Base-by-base conservation (phyloP, 2,888 invertebrate genomes). In the Lepeophtheirus nordmannii region DNA sequence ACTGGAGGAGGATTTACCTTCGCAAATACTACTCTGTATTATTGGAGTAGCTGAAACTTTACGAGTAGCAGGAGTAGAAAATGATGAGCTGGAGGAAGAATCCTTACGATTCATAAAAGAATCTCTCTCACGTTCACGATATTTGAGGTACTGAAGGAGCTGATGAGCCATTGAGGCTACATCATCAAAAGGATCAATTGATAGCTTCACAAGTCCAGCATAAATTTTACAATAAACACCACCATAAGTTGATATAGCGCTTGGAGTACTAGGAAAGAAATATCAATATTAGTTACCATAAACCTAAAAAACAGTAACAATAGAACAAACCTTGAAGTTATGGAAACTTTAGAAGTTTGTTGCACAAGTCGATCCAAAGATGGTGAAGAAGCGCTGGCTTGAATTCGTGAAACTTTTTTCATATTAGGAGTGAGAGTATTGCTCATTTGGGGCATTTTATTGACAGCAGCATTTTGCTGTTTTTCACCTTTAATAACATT, bases 191-290 rank as follows among this genome's bases (percentile, higher is more conserved):
- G 97, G 94, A 80, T 98, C 97, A 68, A 82, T 80, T 67, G 88
- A 83, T 72, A 94, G 81, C 68, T 82, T 79, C 68, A 83, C 79
- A 70, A 97, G 79, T 22, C 86, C 84, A 71, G 82, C 81, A 94
- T 94, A 97, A 67, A 96, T 81, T 76, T 88, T 88, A 77, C 85
- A 84, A 77, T 92, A 92, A 67, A 93, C 85, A 14, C 88, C 87
- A 23, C 85, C 82, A 74, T 83, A 84, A 1, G 81, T 78, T 39
- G 81, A 72, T 68, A 78, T 78, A 57, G 77, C 69, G 70, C 65
- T 56, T 56, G 57, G n/a, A 69, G 67, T 8, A 58, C 67, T 67
- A 64, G 53, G 30, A 57, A 53, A 67, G 14, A 14, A 30, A 23
- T 20, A 46, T 1, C 23, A 38, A 20, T 12, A 62, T 17, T 30